Evolutionary conservation across 2,797 vertebrate species (phyloP).

Genomic region (Naso thynnoides): DNA sequence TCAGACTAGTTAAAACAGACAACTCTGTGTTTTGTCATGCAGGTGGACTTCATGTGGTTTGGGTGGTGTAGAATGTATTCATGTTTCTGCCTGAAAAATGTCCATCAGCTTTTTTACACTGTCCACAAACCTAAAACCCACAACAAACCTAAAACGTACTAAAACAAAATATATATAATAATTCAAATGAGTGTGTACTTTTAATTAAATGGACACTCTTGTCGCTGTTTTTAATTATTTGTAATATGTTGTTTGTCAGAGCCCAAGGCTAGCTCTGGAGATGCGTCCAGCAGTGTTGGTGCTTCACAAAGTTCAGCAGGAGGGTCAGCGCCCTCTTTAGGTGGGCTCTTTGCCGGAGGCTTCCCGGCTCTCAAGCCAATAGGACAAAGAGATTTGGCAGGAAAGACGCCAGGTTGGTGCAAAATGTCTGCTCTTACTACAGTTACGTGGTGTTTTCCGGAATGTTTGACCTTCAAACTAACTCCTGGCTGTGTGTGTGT

Average conservation of each 20-base stretch:
- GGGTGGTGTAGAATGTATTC: constrained; percentile 18
- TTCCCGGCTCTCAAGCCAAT: constrained; percentile 93
- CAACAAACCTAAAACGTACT: not conserved
- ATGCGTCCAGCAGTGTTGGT: constrained; percentile 69
- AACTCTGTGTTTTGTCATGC: not conserved
- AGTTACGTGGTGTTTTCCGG: not conserved
- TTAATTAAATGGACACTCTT: not conserved
- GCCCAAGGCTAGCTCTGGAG: constrained; percentile 81
- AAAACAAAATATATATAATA: not conserved
- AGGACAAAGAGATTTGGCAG: constrained; percentile 89
- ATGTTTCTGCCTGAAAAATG: constrained; percentile 4
- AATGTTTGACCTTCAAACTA: not conserved
- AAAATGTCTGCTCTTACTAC: not conserved
- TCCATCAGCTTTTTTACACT: not conserved
- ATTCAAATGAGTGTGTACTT: too few relatives aligned
- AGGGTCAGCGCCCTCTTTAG: constrained; percentile 78
- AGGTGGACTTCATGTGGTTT: not conserved
- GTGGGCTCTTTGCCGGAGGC: constrained; percentile 94
- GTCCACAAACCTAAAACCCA: not conserved
- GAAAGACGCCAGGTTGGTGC: constrained; percentile 86
- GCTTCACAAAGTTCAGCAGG: constrained; percentile 74
- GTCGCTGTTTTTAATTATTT: not conserved
- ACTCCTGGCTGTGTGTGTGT: constrained; percentile 27
- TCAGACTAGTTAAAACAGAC: not conserved
- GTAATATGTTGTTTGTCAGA: constrained; percentile 67